Base-by-base conservation (phyloP, 2,888 invertebrate species). In the Leptinotarsa haldemani region DNA sequence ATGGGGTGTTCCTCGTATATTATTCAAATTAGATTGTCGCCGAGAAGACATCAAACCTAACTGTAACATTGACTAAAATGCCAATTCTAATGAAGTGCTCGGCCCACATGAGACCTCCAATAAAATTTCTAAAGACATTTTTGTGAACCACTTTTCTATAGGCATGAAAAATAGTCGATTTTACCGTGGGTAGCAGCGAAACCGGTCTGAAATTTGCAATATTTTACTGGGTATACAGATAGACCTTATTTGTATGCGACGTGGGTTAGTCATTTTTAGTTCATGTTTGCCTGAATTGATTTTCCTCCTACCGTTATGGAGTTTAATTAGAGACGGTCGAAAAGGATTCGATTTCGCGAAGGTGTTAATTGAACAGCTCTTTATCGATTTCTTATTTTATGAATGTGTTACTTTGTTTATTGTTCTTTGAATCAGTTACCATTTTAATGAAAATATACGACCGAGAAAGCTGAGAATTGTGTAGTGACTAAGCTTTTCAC, bases 141-240 rank as follows among this genome's bases (percentile, higher is more conserved):
- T 79, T 80, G 75, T 76, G 80, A 80, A 82, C 80, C 74, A 80
- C 82, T 82, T 81, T 78, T 79, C 66, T 66, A 66, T 66, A 66
- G n/a, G 5, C n/a, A 30, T 66, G 66, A 22, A 25, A 46, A 66
- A 66, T 66, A 30, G 18, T 53, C 25, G 30, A 61, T 67, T 52
- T 61, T 65, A 71, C 79, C 70, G 85, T 85, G 83, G 85, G 85
- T 77, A 82, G 84, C 78, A 50, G 84, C 79, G 78, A 82, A 85
- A 85, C 85, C 85, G 84, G 85, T 85, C 84, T 84, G 81, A 81
- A 84, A 85, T 84, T 83, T 83, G 85, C 84, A 84, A 85, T 84
- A 84, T 84, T 84, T 85, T 83, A 84, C 80, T 80, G 9, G 83
- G 78, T 75, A 82, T 81, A 83, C 82, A 84, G 84, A 84, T 85